Conservation (phyloP, 2,113 vertebrate genomes). For the Odobenus rosmarus region DNA sequence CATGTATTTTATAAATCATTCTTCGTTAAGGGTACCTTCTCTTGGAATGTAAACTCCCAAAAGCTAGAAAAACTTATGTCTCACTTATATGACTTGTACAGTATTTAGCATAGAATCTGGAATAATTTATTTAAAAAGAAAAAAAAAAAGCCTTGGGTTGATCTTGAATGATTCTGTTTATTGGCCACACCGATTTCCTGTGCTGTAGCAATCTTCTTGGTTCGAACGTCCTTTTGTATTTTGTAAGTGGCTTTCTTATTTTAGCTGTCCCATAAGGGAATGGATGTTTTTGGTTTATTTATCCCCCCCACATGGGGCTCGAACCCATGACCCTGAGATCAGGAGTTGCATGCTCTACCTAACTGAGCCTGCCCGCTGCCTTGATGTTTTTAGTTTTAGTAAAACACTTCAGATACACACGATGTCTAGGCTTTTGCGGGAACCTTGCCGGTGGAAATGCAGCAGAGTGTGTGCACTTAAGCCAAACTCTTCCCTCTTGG, state of each 20-base stretch:
- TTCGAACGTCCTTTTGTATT: neutral
- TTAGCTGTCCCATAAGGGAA: neutral
- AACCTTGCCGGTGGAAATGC: neutral
- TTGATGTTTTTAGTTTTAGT: neutral
- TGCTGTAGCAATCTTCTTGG: neutral
- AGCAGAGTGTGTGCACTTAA: neutral
- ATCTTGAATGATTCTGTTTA: neutral
- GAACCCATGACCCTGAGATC: neutral
- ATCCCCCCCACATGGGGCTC: neutral
- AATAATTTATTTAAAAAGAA: neutral
- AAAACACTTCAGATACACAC: neutral
- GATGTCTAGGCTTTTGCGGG: neutral
- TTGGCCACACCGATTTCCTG: neutral
- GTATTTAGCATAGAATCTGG: neutral
- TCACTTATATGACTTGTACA: neutral
- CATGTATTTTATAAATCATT: conserved; percentile 1
- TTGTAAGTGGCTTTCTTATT: neutral
- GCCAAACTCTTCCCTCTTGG: neutral
- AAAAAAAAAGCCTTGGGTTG: neutral
- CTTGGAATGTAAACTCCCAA: neutral
- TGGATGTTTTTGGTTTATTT: neutral
- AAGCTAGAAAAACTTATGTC: neutral
- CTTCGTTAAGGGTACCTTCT: neutral
- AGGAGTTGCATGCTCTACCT: neutral
- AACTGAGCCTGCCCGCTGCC: neutral